A percentile compares a stretch with the other conserved stretches of the same genome.
Evolutionary conservation across 2,113 vertebrate genomes (phyloP).

Genomic region (Clarias magur): DNA sequence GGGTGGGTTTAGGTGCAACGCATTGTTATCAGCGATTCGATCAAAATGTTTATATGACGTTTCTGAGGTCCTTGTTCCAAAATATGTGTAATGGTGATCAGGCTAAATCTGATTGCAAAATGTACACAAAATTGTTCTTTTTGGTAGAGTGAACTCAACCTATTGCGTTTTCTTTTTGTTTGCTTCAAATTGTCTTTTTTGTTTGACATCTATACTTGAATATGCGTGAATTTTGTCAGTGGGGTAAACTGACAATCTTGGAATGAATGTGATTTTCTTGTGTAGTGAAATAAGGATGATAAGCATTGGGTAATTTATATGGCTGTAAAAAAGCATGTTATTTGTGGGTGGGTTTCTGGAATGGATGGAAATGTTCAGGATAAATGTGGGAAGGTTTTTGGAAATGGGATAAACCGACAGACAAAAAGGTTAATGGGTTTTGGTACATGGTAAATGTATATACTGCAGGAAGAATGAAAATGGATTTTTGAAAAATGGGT

Average conservation of each 20-base stretch:
- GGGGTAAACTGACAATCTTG: background rate
- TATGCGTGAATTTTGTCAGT: background rate
- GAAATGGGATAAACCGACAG: background rate
- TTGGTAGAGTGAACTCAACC: background rate
- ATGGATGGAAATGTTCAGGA: background rate
- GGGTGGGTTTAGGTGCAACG: background rate
- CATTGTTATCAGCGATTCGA: background rate
- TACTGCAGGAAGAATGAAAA: background rate
- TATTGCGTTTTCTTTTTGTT: background rate
- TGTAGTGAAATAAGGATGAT: background rate
- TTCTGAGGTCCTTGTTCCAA: background rate
- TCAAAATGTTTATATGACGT: background rate
- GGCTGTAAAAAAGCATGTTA: background rate
- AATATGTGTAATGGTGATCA: background rate
- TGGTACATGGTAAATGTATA: background rate
- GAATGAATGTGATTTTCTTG: background rate
- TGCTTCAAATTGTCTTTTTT: background rate
- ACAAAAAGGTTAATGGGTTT: background rate
- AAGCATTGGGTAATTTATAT: background rate
- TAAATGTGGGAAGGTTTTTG: background rate
- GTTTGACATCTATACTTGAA: background rate
- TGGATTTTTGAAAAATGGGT: background rate
- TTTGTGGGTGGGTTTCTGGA: background rate
- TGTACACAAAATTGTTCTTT: background rate
- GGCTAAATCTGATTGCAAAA: background rate